Evolutionary conservation across 1,140 invertebrate genomes (phyloP).

Genomic region (Hypsibius dujardini): DNA sequence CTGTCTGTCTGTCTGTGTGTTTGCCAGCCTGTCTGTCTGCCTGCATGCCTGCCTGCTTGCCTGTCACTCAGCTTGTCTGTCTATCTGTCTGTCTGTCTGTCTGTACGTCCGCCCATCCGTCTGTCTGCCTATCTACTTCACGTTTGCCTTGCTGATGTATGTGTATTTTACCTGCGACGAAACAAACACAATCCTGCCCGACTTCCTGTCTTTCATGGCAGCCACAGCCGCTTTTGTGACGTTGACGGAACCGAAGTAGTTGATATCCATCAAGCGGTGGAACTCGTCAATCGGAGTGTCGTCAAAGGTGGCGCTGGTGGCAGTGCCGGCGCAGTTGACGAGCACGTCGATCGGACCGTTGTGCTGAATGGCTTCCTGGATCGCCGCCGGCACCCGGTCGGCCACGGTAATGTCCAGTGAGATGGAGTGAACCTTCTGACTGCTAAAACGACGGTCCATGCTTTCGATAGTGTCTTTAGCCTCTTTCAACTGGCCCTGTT

Average conservation of each 20-base stretch:
- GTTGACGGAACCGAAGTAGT: slow-evolving; percentile 40
- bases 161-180: too few species aligned
- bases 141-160: too few species aligned
- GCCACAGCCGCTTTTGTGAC: slow-evolving; percentile 38
- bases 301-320: slow-evolving; percentile 51
- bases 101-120: too few species aligned
- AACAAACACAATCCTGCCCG: slow-evolving; percentile 60
- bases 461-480: slow-evolving; percentile 42
- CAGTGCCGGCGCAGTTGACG: slow-evolving; percentile 69
- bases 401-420: slow-evolving; percentile 34
- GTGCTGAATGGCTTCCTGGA: slow-evolving; percentile 39
- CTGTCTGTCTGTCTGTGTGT: too few species aligned
- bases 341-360: slow-evolving; percentile 65
- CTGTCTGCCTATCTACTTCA: too few species aligned
- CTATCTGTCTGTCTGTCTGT: too few species aligned
- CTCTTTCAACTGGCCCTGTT: slow-evolving; percentile 44
- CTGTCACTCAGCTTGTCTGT: too few species aligned
- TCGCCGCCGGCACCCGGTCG: slow-evolving; percentile 39
- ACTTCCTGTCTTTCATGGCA: slow-evolving; percentile 34
- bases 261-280: slow-evolving; percentile 41
- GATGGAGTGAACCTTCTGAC: slow-evolving; percentile 48
- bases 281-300: slow-evolving; percentile 49
- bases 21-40: too few species aligned
- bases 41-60: too few species aligned
- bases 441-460: slow-evolving; percentile 29